phyloP scores from a whole-genome alignment of 23 tunicate genomes.

The Oikopleura dioica region DNA sequence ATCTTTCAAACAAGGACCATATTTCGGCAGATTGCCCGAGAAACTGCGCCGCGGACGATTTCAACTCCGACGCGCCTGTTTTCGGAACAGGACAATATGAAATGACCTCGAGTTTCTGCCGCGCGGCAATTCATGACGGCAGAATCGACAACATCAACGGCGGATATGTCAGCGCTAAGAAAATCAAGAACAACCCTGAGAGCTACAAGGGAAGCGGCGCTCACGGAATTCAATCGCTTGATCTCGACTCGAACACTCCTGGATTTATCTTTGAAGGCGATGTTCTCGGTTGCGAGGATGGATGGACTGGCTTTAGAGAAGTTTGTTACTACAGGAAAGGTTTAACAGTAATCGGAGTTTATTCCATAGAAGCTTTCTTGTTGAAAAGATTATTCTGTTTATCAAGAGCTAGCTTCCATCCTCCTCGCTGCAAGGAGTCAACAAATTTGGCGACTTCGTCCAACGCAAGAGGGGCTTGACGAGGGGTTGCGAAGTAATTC shows the following conservation, averaged over 20 bases:
- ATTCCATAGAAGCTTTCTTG: too few species aligned
- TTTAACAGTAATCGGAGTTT: too few species aligned
- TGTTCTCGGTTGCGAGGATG: not conserved
- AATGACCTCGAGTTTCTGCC: not conserved
- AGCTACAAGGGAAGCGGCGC: not conserved
- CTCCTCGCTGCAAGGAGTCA: too few species aligned
- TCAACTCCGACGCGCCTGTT: not conserved
- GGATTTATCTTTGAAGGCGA: conserved; percentile 6
- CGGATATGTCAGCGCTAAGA: not conserved
- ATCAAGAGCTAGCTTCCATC: too few species aligned
- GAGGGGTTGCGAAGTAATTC: too few species aligned
- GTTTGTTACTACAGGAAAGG: not conserved
- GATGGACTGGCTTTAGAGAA: conserved; percentile 1
- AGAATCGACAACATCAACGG: not conserved
- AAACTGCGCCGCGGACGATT: not conserved
- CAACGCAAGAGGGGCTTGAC: too few species aligned
- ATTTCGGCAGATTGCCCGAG: not conserved
- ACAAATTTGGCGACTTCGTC: too few species aligned
- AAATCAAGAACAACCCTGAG: not conserved
- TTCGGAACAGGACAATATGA: not conserved
- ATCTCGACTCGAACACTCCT: not conserved
- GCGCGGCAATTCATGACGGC: conserved; percentile 11
- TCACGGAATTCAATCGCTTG: conserved; percentile 3
- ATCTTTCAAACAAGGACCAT: not conserved
- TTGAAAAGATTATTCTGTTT: too few species aligned